Base-by-base conservation (phyloP, 2,888 invertebrate genomes). In the Blastobasis lacticolella region DNA sequence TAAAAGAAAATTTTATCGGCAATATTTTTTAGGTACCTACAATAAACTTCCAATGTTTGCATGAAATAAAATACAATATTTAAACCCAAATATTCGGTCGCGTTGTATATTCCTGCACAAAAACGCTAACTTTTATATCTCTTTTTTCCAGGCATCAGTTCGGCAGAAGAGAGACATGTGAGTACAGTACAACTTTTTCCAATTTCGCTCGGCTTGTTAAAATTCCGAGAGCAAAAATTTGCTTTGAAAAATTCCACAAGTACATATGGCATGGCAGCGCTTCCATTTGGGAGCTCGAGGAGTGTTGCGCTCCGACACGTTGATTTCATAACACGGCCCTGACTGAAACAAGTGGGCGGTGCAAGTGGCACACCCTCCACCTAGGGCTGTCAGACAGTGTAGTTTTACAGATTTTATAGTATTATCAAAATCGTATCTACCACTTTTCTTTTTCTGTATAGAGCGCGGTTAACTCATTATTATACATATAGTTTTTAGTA, bases 271-370 rank as follows among this genome's bases (percentile, higher is more conserved):
- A 68, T 67, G 72, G 73, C 73, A 73, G 78, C 78, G 77, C 80
- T 84, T 83, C 78, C 81, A 82, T 85, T 84, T 80, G 79, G 79
- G 78, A 83, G 76, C 75, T 79, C 73, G 77, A 77, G 71, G 75
- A 81, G 83, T 80, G 82, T 80, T 79, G 74, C 79, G 84, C 86
- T 85, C 81, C 79, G 85, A 84, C 87, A 84, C 87, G 87, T 82
- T 87, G 87, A 88, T 88, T 88, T 88, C 87, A 88, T 86, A 86
- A 87, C 86, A 82, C 78, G 77, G 75, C 74, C 73, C 79, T 72
- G 78, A 71, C 78, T 81, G 82, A 74, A 82, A 83, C 83, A 84
- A 86, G 87, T 83, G 84, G 86, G 87, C 78, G 84, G 84, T 73
- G 82, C 79, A 80, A 81, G 79, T 80, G 78, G 73, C 74, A 68